Evolutionary conservation across 2,113 vertebrate genomes (phyloP).

Genomic region (Callopanchax toddi): DNA sequence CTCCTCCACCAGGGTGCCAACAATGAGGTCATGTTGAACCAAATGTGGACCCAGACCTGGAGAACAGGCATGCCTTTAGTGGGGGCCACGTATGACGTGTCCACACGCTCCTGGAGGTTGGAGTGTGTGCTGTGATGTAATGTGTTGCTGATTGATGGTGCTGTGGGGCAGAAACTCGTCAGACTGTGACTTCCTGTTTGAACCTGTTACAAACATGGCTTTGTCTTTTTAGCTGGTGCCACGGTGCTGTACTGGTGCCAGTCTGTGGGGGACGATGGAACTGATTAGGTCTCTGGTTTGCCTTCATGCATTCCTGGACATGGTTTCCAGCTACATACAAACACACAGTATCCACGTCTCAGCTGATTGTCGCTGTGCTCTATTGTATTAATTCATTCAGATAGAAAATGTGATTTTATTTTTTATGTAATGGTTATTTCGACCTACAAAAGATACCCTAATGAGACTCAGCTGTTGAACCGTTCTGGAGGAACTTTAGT

Average conservation of each 20-base stretch:
- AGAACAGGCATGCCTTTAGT: constrained; percentile 59
- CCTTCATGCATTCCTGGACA: not conserved
- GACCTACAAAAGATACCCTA: no score
- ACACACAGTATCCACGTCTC: not conserved
- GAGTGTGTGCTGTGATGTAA: constrained; percentile 58
- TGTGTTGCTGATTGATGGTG: constrained; percentile 53
- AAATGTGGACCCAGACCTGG: constrained; percentile 43
- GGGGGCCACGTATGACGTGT: constrained; percentile 27
- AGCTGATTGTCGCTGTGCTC: not conserved
- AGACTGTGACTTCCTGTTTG: constrained; percentile 66
- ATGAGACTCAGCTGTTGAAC: no score
- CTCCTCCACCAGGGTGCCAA: constrained; percentile 49
- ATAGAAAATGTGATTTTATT: not conserved
- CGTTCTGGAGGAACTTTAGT: no score
- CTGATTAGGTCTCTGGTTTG: not conserved
- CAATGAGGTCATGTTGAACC: constrained; percentile 74
- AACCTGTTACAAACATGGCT: constrained; percentile 55
- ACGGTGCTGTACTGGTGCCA: constrained; percentile 7
- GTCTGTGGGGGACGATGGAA: constrained; percentile 14
- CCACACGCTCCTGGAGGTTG: constrained; percentile 18
- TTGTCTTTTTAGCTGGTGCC: constrained; percentile 50
- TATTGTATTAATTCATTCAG: not conserved
- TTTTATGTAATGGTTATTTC: no score
- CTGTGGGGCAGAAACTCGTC: constrained; percentile 42
- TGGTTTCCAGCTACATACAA: not conserved